Base-by-base conservation (phyloP, 2,113 vertebrate species). In the Xiphophorus maculatus region DNA sequence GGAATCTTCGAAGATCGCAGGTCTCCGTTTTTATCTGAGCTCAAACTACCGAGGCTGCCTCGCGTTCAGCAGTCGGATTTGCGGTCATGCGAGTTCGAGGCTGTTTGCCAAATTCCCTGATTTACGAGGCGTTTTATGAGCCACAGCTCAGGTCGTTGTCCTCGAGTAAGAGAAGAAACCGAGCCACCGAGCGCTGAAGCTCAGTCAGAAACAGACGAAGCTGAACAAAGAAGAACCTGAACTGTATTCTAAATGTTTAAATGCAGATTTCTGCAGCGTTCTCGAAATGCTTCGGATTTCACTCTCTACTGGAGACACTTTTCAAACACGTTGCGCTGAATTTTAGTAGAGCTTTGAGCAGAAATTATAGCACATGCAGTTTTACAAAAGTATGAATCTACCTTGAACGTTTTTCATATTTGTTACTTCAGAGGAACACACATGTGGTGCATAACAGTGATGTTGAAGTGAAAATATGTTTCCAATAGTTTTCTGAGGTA, bases 21-120 rank as follows among this genome's bases (percentile, higher is more conserved):
- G 29, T 74, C 69, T 68, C 65, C 33, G 29, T 30, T 60, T 37
- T 32, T 58, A 63, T 63, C 15, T 42, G 63, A 61, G 44, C 62
- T 84, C 63, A 72, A 29, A 17, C 76, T 60, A 73, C 84, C 77
- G 79, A 29, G 75, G 66, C 70, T 3, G 75, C 65, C 71, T 86
- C 78, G 71, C 84, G 86, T 69, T 19, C 27, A 63, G 77, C 79
- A 84, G 74, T 29, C 1, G 14, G 64, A 63, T 40, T 2, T 58
- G 84, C 5, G 76, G 68, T 78, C 80, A 72, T 14, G 64, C 54
- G 76, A 42, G 68, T 66, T 69, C 7, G 12, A 17, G 72, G 63
- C 64, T 75, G 79, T 82, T 76, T 65, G 81, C 73, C 29, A 33
- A 75, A 79, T 85, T 86, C 79, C 66, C 2, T n/a, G 32, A 83